A percentile compares a stretch with the other conserved stretches of the same genome.
phyloP scores from a whole-genome alignment of 2,113 vertebrate species.

The Serinus canaria region DNA sequence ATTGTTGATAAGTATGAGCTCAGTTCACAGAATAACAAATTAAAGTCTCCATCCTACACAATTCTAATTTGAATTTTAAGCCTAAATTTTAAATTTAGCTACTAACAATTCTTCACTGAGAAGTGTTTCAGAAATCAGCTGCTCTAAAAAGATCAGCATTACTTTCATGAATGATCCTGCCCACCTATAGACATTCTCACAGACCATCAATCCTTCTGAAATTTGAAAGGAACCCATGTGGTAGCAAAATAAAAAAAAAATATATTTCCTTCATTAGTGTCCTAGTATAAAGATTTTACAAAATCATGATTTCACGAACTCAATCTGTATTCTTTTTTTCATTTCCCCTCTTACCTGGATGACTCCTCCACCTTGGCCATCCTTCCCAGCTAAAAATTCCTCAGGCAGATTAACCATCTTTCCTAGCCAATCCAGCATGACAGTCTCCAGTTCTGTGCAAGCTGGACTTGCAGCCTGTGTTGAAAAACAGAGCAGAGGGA shows the following conservation, averaged over 20 bases:
- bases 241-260: not conserved
- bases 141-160: not conserved
- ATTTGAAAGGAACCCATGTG: not conserved
- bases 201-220: not conserved
- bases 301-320: not conserved
- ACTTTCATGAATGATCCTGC: not conserved
- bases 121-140: not conserved
- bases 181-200: not conserved
- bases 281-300: not conserved
- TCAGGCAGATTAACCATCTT: conserved; percentile 90
- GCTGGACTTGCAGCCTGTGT: conserved; percentile 90
- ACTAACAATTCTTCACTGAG: not conserved
- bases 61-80: not conserved
- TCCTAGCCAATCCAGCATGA: conserved; percentile 96
- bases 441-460: conserved; percentile 94
- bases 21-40: not conserved
- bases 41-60: not conserved
- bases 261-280: not conserved
- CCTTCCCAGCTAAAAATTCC: conserved; percentile 83
- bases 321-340: not conserved
- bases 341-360: conserved; percentile 83
- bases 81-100: not conserved
- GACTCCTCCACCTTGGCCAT: conserved; percentile 88
- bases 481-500: not conserved
- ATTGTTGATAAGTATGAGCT: not conserved